phyloP scores from a whole-genome alignment of 1,140 invertebrate species.

The Drosophila kikkawai region DNA sequence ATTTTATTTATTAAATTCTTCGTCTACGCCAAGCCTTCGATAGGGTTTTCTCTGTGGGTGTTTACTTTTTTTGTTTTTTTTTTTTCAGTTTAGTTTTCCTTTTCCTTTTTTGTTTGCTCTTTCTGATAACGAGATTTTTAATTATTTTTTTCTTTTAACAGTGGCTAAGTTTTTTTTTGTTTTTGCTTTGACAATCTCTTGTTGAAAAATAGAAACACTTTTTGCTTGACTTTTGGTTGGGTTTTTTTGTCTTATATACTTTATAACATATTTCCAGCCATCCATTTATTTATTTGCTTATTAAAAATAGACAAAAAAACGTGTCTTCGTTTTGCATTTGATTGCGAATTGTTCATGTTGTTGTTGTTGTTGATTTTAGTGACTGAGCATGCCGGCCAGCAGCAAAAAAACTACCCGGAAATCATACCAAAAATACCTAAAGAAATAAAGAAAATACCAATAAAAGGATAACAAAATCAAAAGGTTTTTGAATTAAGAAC shows the following conservation, averaged over 20 bases:
- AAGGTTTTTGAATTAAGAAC: conserved; percentile 54
- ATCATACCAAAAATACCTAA: not conserved
- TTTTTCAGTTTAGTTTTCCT: conserved; percentile 5
- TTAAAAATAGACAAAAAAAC: conserved; percentile 51
- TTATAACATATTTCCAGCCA: conserved; percentile 30
- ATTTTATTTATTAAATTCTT: conserved; percentile 40
- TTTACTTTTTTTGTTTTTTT: not conserved
- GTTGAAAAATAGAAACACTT: conserved; percentile 76
- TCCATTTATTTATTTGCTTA: conserved; percentile 4
- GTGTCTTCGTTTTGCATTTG: conserved; percentile 37
- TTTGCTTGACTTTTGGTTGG: conserved; percentile 30
- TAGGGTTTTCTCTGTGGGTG: conserved; percentile 12
- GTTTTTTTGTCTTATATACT: conserved; percentile 23
- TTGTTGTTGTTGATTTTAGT: conserved; percentile 31
- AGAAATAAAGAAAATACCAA: conserved; percentile 16
- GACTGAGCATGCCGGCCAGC: conserved; percentile 42
- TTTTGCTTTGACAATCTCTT: conserved; percentile 51
- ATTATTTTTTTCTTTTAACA: conserved; percentile 42
- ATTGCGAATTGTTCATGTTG: conserved; percentile 44
- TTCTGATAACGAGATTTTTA: conserved; percentile 38
- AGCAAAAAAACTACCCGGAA: conserved; percentile 15
- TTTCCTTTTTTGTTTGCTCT: conserved; percentile 8
- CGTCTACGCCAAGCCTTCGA: conserved; percentile 22
- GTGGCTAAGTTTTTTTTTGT: conserved; percentile 17
- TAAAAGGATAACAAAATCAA: conserved; percentile 33